Base-by-base conservation (phyloP, 2,888 invertebrate genomes). In the Nephrotoma guestfalica region DNA sequence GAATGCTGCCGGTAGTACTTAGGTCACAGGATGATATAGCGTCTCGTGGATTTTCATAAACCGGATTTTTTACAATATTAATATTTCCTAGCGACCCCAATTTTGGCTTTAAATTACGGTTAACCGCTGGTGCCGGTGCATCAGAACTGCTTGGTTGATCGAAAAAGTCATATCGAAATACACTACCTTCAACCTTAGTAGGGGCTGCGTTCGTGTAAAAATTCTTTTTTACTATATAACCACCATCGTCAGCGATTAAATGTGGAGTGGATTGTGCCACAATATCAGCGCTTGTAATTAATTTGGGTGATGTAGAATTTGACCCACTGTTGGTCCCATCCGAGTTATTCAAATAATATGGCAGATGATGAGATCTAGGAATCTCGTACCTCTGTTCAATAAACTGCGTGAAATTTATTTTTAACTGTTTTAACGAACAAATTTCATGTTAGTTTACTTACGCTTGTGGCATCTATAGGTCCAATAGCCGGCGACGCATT, bases 31-130 rank as follows among this genome's bases (percentile, higher is more conserved):
- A 88, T 57, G 87, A 87, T 86, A 87, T 47, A 86, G 89, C 86
- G 87, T 90, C 88, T 30, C 90, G 90, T 13, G 91, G 91, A 87
- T 91, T 91, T 42, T 90, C 90, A 2, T 91, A 89, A 45, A 89
- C 87, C 86, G 91, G 90, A 41, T 84, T 15, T 84, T 84, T 84
- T 41, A n/a, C 6, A 6, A 2, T 41, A 41, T 41, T 42, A 84
- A 84, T 13, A 6, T 5, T 42, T 18, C 43, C 45, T 5, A 18
- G 18, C 18, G 41, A 43, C 30, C 41, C 43, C 45, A 30, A 88
- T 88, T 91, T 91, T 3, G 97, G 97, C 91, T 97, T 97, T 57
- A 97, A 92, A 83, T 95, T 95, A 86, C 97, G 93, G 90, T 97
- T 95, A 41, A 97, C 96, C 47, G 94, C 94, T 13, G 97, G 97